Base-by-base conservation (phyloP, 2,888 invertebrate species). In the Gastrophysa polygoni region DNA sequence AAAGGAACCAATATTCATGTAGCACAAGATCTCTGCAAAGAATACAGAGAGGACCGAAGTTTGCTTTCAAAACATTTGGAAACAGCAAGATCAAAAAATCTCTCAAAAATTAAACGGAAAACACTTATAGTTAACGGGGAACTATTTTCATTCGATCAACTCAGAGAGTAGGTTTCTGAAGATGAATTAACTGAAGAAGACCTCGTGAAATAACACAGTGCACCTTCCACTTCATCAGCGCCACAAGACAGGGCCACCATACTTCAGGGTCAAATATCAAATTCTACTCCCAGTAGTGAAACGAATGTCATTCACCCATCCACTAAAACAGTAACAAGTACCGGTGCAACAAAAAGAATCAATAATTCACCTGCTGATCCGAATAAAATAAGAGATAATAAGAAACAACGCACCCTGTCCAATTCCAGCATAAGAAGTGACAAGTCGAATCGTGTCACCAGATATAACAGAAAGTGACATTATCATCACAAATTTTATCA, bases 11-110 rank as follows among this genome's bases (percentile, higher is more conserved):
- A 49, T 16, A 21, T 49, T n/a, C 21, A 24, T 16, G 21, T 49
- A n/a, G 49, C 49, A 49, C 20, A 49, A 14, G 49, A 49, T 16
- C 11, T 49, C 24, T 49, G 49, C 29, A 49, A 49, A 49, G 49
- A 49, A 21, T 20, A 49, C 11, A 49, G 11, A 49, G 49, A 49
- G 29, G 49, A 49, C 21, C 49, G 21, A 29, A 10, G 24, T 7
- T 16, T 49, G 4, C 29, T 49, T 7, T 24, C 29, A 16, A 49
- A 29, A 29, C 24, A 49, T 16, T 14, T 49, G 21, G 21, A 49
- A 49, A 49, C 21, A n/a, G 24, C 49, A n/a, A 11, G 49, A 29
- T 11, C 28, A 49, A 49, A 49, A 49, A 49, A 49, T 28, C 10
- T 24, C 7, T 11, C 49, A 10, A 24, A 49, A 49, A 49, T 49